Evolutionary conservation across 2,797 vertebrate species (phyloP), one percentile per base, ranked within the genome.

Genomic region (Oreonectes daqikongensis): DNA sequence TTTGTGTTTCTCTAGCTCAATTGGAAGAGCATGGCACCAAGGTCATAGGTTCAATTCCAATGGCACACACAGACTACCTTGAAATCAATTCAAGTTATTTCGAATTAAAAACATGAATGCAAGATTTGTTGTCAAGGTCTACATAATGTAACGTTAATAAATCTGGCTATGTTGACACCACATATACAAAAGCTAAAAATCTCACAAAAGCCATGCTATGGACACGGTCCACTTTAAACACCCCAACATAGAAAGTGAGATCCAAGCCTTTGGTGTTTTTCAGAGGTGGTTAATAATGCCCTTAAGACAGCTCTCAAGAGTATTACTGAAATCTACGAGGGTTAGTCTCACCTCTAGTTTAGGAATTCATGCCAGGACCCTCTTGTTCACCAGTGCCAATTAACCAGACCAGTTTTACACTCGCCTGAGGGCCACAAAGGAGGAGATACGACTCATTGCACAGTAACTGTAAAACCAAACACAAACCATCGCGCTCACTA

Each of bases 301-400:
- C 53, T 10, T 40, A 76, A 69, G 61, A 67, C 26, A 48, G 4
- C 61, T 63, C 73, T 60, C 53, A 40, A 61, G 60, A 24, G 53
- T 61, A 32, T 17, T 63, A 20, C 30, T 68, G 8, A 64, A 17
- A 73, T 73, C 79, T 60, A 66, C 9, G 32, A 38, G 64, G 63
- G 50, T 67, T 72, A 60, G 12, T 63, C 40, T 48, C 52, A 72
- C 32, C 50, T 65, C 61, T 60, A 15, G 26, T 14, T 68, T 53
- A 65, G 5, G 60, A 44, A 65, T 24, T 64, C 57, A 28, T 42
- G 48, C 64, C 46, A 63, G 63, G 69, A 69, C 79, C 83, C 76
- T 81, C 85, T 79, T 15, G 70, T 65, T 82, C 82, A 87, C 79
- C 82, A 86, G 86, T 69, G 82, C 84, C 77, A 86, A 84, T 88